Evolutionary conservation across 2,888 invertebrate species (phyloP), one percentile per base, ranked within the genome.

Genomic region (Thera obeliscata): DNA sequence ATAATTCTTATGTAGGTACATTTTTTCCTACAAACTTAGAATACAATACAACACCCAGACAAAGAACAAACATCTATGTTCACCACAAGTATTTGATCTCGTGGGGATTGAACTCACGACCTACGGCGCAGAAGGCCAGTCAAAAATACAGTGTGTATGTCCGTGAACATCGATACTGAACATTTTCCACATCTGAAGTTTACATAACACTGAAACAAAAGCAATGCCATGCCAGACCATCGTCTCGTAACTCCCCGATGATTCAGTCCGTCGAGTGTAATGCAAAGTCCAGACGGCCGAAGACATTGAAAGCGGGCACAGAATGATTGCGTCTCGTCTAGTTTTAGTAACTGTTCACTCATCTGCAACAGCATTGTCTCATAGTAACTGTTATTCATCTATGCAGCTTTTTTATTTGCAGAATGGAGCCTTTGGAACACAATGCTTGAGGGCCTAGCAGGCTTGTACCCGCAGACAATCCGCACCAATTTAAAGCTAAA

Each of bases 231-330:
- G 33, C 61, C 50, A 36, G 8, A 12, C 36, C 43, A 56, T 35
- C 48, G 56, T 55, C 35, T 35, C 52, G 33, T 64, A 54, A 56
- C 54, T 61, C 33, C 33, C 22, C 36, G 48, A 62, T 58, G 50
- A 48, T 55, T n/a, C 57, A 55, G 58, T 56, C 43, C 58, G 61
- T 58, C 60, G 66, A 69, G 67, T 66, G 66, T 72, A 73, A 72
- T 73, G 66, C 71, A 68, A 66, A 71, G 66, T 67, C 72, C 70
- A 73, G 73, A 75, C 75, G 61, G 67, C 62, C 61, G 56, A 61
- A 64, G 66, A 67, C 71, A 67, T 67, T 70, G 71, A 50, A 70
- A 71, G 62, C 70, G 61, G 59, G 61, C 61, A 67, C 64, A 69
- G 70, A 71, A 69, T 67, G 73, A 67, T 67, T 70, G 67, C 74